A percentile compares a stretch with the other conserved stretches of the same genome.
phyloP scores from a whole-genome alignment of 2,888 invertebrate genomes.

The Mechanitis mazaeus region DNA sequence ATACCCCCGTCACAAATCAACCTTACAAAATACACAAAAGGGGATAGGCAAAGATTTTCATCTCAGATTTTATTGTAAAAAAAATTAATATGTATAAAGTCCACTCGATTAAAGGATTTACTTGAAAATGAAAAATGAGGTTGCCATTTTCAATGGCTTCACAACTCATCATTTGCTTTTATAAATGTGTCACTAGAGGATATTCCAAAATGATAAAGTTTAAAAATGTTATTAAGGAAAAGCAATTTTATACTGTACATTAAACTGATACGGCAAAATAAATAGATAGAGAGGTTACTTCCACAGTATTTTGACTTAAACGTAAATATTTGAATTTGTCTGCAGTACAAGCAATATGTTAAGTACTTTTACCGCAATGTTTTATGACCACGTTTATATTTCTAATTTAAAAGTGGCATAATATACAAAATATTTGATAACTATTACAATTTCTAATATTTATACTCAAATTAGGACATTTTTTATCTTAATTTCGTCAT shows the following conservation, averaged over 20 bases:
- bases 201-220: slow-evolving; percentile 9
- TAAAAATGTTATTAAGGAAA: background rate
- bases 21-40: background rate
- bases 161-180: slow-evolving; percentile 18
- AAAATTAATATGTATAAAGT: slow-evolving; percentile 4
- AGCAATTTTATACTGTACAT: no score
- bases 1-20: slow-evolving; percentile 33
- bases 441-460: background rate
- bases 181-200: slow-evolving; percentile 8
- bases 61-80: background rate
- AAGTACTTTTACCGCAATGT: slow-evolving; percentile 2
- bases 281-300: background rate
- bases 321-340: background rate
- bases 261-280: background rate
- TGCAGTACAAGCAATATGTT: slow-evolving; percentile 3
- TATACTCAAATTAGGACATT: no score
- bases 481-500: no score
- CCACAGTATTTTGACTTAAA: background rate
- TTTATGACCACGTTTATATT: background rate
- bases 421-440: background rate
- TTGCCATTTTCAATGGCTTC: slow-evolving; percentile 19
- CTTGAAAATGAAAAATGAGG: slow-evolving; percentile 26
- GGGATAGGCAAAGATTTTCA: slow-evolving; percentile 1
- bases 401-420: background rate
- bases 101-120: slow-evolving; percentile 23